Evolutionary conservation across 64 coral and sea anemone species (phyloP), one percentile per base, ranked within the genome.

Genomic region (Montipora cactus): DNA sequence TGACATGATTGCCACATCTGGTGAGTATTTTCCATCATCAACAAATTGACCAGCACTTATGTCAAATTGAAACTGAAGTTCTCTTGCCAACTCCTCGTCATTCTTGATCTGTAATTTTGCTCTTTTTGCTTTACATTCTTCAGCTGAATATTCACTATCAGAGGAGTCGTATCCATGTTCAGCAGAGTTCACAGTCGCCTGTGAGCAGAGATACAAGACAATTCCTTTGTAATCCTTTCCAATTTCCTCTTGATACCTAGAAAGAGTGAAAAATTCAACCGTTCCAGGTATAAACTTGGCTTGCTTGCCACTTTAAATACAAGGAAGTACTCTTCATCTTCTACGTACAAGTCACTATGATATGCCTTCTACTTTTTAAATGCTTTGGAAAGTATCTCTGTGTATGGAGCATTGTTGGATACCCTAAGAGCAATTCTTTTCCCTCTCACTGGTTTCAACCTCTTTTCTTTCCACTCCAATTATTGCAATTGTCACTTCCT

Each of bases 161-260:
- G 16, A 59, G 79, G 25, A 25, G 25, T 20, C 37, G 79, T 59
- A 13, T 9, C 53, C 49, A 18, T 61, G 52, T 81, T 61, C 79
- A 81, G 79, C 51, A 59, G 19, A 2, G 9, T 9, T 25, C 25
- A 59, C 20, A 22, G 37, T 53, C 9, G 53, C 37, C 12, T 6
- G 1, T 59, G 79, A 8, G 20, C 87, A 91, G 8, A 81, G 61
- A 21, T 91, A 91, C 5, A 91, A 48, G 4, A 72, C 67, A 52
- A 91, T 91, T 80, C 64, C 10, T n/a, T 90, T 90, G 76, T 80
- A 90, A 48, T 90, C 88, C 47, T 80, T 90, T 44, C 88, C 76
- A 80, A 90, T 78, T 78, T 90, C 88, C 53, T 91, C 89, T 15
- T 55, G 89, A 72, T 81, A 91, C 25, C 77, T 59, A 19, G 7